These are phyloP conservation scores for Peromyscus eremicus DNA, from an alignment of 2,797 vertebrate species.

Conservation along the genomic window DNA sequence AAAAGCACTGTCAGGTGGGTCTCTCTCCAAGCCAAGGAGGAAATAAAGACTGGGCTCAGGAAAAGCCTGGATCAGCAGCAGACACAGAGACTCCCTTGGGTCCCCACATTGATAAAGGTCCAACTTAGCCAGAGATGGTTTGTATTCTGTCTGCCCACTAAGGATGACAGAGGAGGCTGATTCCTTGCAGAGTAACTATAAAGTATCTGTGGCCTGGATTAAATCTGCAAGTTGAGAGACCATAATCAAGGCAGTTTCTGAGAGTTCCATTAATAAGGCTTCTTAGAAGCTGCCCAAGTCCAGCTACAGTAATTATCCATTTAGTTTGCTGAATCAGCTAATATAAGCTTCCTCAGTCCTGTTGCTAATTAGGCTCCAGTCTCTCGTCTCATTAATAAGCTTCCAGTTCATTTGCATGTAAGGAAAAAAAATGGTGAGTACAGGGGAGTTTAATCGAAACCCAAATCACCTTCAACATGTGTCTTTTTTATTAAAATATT, in stretches of 20 bases:
- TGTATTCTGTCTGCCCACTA: background rate
- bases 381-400: slow-evolving; percentile 88
- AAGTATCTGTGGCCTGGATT: slow-evolving; percentile 47
- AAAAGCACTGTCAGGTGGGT: background rate
- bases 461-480: slow-evolving; percentile 83
- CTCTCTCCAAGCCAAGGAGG: background rate
- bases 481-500: slow-evolving; percentile 87
- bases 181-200: slow-evolving; percentile 57
- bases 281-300: slow-evolving; percentile 81
- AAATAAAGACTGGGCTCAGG: background rate
- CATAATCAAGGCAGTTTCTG: slow-evolving; percentile 66
- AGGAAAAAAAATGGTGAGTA: slow-evolving; percentile 76
- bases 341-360: slow-evolving; percentile 79
- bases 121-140: background rate
- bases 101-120: slow-evolving; percentile 23
- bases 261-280: slow-evolving; percentile 81
- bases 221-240: slow-evolving; percentile 42
- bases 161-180: slow-evolving; percentile 22
- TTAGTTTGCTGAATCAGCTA: slow-evolving; percentile 88
- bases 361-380: slow-evolving; percentile 88
- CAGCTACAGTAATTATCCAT: slow-evolving; percentile 80
- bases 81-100: background rate
- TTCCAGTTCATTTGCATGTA: slow-evolving; percentile 87
- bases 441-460: slow-evolving; percentile 72
- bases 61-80: slow-evolving; percentile 33